Base-by-base conservation (phyloP, 2,797 vertebrate genomes). In the Phalanger gymnotis region DNA sequence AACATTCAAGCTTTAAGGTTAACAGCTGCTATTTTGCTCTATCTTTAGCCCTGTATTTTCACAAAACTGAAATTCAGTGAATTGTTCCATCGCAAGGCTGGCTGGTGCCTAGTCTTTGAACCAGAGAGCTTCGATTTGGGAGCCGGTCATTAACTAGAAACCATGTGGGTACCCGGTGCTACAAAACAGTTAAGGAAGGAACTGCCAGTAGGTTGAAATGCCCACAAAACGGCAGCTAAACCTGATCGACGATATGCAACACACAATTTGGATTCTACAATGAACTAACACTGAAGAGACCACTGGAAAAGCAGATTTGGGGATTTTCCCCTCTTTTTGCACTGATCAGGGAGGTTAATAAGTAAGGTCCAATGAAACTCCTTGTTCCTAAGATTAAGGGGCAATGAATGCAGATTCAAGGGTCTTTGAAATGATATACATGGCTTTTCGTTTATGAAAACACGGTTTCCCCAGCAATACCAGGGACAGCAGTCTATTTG, bases 1-100 rank as follows among this genome's bases (percentile, higher is more conserved):
- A 98, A 96, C 96, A 97, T 94, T 97, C 96, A 97, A 95, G 97
- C 66, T 94, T 95, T 96, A 97, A 96, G 97, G 97, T 97, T 97
- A 81, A 97, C 91, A 96, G 96, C 92, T 95, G 96, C 96, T 96
- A 93, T 90, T 94, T 96, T 93, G 56, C 90, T 94, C 92, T 91
- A 93, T 96, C 96, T 97, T 96, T 91, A 95, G 40, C 87, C 28
- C 31, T 47, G 22, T 93, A 95, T 96, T 96, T 96, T 97, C 95
- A 95, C 91, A 97, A 97, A 96, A 96, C 94, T 94, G 16, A 95
- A 93, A 47, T 90, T 2, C n/a, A 92, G 91, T 95, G 91, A 81
- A 91, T 94, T 87, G 54, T 66, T 93, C 7, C 55, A 54, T 93
- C 91, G 90, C n/a, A 94, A 92, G 94, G 54, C 91, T 92, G 81